A percentile compares a stretch with the other conserved stretches of the same genome.
Conservation (phyloP, 2,888 invertebrate genomes). For the Chymomyza fuscimana region DNA sequence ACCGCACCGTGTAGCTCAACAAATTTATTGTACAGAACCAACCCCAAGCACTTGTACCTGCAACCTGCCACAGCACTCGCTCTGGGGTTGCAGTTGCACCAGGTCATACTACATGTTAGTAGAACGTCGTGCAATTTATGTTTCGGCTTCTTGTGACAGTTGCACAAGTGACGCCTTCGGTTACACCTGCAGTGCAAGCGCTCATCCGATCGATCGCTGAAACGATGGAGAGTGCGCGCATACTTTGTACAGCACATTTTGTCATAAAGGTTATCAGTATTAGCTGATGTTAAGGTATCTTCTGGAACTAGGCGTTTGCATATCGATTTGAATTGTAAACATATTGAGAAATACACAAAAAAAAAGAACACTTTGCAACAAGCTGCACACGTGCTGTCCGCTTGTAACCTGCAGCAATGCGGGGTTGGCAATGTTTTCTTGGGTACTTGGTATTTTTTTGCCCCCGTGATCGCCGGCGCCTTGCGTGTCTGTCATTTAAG, state of each 20-base stretch:
- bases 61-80: constrained; percentile 2
- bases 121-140: constrained; percentile 64
- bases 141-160: constrained; percentile 53
- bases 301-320: constrained; percentile 55
- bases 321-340: constrained; percentile 67
- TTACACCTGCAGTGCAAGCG: constrained; percentile 59
- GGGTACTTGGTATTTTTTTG: constrained; percentile 5
- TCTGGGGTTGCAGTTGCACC: constrained; percentile 16
- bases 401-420: constrained; percentile 11
- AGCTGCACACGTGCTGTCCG: constrained; percentile 54
- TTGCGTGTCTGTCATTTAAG: constrained; percentile 75
- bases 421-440: neutral
- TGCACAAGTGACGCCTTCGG: constrained; percentile 67
- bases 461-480: constrained; percentile 48
- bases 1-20: constrained; percentile 53
- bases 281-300: constrained; percentile 60
- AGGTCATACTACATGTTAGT: constrained; percentile 14
- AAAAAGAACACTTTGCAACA: constrained; percentile 37
- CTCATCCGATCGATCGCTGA: constrained; percentile 49
- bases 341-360: constrained; percentile 12
- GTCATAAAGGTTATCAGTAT: constrained; percentile 53
- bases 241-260: constrained; percentile 5
- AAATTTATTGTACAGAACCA: constrained; percentile 66
- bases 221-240: neutral
- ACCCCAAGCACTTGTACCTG: constrained; percentile 33